Conservation (phyloP, 2,888 invertebrate genomes). For the Dryomyza anilis region DNA sequence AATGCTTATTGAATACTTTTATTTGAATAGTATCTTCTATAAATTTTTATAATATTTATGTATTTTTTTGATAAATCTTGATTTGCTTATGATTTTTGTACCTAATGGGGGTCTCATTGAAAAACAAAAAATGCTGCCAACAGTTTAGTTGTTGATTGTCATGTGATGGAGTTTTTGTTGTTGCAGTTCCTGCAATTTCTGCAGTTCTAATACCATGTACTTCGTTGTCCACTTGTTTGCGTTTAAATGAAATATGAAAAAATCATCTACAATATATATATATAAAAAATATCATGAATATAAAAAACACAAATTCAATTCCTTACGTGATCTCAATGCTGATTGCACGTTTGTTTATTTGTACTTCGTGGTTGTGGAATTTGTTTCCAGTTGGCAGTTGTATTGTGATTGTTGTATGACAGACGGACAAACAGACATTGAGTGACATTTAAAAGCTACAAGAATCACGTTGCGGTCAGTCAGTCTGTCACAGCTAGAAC, state of each 20-base stretch:
- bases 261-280: too few species aligned
- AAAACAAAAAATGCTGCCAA: neutral
- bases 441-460: too few species aligned
- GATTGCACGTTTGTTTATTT: slow-evolving; percentile 21
- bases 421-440: too few species aligned
- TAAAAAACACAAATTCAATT: slow-evolving; percentile 42
- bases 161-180: neutral
- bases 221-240: slow-evolving; percentile 12
- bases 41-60: too few species aligned
- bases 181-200: slow-evolving; percentile 5
- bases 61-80: too few species aligned
- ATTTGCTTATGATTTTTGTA: too few species aligned
- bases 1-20: too few species aligned
- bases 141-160: slow-evolving; percentile 19
- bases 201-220: slow-evolving; percentile 9
- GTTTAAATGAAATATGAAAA: slow-evolving; percentile 24
- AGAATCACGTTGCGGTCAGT: too few species aligned
- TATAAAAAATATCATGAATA: too few species aligned
- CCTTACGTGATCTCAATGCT: slow-evolving; percentile 44
- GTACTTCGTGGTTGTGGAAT: neutral
- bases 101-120: neutral
- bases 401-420: neutral
- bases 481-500: too few species aligned
- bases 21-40: too few species aligned
- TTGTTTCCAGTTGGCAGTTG: neutral